Base-by-base conservation (phyloP, 2,888 invertebrate genomes). In the Hydrotaea cyrtoneurina region DNA sequence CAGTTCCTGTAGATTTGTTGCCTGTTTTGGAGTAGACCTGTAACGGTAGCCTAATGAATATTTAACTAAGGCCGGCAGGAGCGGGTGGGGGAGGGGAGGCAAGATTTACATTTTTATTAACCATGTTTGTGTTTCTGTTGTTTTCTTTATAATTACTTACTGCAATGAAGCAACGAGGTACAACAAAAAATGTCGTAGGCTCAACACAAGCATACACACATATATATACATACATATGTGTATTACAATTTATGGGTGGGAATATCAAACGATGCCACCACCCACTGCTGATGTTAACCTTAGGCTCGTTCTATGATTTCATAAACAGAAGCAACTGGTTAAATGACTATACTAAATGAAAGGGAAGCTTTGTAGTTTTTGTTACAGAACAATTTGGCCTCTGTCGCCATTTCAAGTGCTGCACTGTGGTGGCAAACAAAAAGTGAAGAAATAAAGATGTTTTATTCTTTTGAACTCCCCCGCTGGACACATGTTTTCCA, bases 61-160 rank as follows among this genome's bases (percentile, higher is more conserved):
- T 69, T 69, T 69, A 69, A 69, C 46, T 23, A 69, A 46, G 46
- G 13, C 69, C 23, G 10, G n/a, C 3, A 21, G 0, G 7, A 31
- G 3, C 31, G 31, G 3, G 3, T 31, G 31, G 15, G 0, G 10
- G 13, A 69, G 46, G 10, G 43, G 23, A 13, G 26, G 26, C 23
- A 57, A 62, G 74, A 74, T 74, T 74, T 23, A 62, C 74, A 74
- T 74, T 46, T 74, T 74, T 57, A 74, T 62, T 74, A 74, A 19
- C 26, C 59, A 62, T 59, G 74, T 74, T 74, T 57, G 17, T 43
- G 46, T 69, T 69, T 36, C 10, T 55, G 59, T 21, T 59, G 59
- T 59, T 46, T 23, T 23, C 39, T 39, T 73, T 17, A 59, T 74
- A 74, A 74, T 46, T 74, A 74, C 15, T 57, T 57, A 5, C 23